Conservation (phyloP, 1,140 invertebrate species). For the Saxidomus purpurata region DNA sequence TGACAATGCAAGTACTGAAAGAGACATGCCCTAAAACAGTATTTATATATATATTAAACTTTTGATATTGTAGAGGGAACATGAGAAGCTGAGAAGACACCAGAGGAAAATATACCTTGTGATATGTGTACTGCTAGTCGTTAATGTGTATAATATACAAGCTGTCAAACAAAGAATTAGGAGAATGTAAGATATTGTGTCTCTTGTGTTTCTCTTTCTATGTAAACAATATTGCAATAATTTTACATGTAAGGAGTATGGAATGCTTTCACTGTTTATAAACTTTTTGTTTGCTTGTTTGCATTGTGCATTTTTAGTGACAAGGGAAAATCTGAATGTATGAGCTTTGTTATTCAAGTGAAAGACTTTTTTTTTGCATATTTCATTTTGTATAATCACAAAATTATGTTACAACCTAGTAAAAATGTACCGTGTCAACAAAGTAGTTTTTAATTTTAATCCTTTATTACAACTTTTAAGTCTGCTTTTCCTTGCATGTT, state of each 20-base stretch:
- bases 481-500: too few relatives aligned
- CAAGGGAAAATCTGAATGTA: too few relatives aligned
- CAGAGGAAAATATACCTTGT: conserved; percentile 9
- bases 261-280: neutral
- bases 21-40: too few relatives aligned
- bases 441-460: too few relatives aligned
- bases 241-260: neutral
- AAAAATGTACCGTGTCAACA: too few relatives aligned
- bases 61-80: conserved; percentile 3
- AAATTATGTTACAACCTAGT: too few relatives aligned
- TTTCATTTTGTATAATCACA: too few relatives aligned
- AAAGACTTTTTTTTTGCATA: too few relatives aligned
- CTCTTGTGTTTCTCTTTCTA: neutral
- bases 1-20: too few relatives aligned
- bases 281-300: neutral
- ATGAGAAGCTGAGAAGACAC: neutral
- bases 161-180: conserved; percentile 28
- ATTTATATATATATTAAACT: too few relatives aligned
- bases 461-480: too few relatives aligned
- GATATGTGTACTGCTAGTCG: neutral
- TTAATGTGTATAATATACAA: conserved; percentile 18
- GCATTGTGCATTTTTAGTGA: neutral
- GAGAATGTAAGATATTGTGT: neutral
- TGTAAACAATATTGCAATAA: neutral
- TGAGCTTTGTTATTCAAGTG: too few relatives aligned